Evolutionary conservation across 2,113 vertebrate species (phyloP).

Genomic region (Sterna hirundo): DNA sequence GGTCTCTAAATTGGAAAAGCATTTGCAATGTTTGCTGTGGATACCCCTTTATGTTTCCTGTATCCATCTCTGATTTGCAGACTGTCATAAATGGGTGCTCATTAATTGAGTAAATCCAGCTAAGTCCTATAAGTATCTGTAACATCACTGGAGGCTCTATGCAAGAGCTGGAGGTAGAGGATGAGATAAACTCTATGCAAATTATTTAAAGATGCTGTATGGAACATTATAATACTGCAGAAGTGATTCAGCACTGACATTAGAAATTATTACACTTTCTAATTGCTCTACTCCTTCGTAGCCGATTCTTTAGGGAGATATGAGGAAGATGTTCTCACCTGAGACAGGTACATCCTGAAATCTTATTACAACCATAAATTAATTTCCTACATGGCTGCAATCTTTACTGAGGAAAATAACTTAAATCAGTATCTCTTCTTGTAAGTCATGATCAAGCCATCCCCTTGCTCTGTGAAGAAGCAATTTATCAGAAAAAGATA

Average conservation of each 20-base stretch:
- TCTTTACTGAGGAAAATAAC: neutral
- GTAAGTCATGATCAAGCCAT: neutral
- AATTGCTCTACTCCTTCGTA: neutral
- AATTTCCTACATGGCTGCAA: neutral
- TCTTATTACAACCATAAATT: neutral
- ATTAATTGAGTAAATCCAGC: neutral
- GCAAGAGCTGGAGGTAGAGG: neutral
- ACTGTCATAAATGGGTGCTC: neutral
- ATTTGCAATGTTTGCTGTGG: neutral
- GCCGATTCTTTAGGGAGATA: neutral
- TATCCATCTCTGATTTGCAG: neutral
- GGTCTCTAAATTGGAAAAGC: no score
- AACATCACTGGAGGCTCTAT: neutral
- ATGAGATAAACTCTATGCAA: neutral
- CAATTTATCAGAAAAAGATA: constrained; percentile 6
- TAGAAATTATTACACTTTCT: neutral
- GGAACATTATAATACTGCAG: neutral
- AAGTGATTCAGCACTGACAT: neutral
- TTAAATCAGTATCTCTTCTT: neutral
- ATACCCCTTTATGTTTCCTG: neutral
- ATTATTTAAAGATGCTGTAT: neutral
- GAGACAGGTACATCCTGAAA: neutral
- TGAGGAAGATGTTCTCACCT: neutral
- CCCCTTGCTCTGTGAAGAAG: neutral
- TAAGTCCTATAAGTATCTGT: neutral